phyloP scores from a whole-genome alignment of 2,888 invertebrate genomes.

The Lasius platythorax region DNA sequence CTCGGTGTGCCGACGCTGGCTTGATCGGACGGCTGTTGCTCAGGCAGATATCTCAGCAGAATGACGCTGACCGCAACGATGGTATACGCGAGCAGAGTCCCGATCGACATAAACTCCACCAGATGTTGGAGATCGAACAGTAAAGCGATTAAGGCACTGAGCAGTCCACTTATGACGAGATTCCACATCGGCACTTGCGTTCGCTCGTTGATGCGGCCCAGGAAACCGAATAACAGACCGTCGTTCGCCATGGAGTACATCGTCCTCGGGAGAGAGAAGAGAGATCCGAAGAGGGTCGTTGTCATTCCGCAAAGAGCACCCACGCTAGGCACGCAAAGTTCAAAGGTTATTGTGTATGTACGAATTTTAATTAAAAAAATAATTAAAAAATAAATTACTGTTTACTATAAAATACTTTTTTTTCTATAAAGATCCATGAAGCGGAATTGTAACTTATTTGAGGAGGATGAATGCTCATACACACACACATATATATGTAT shows the following conservation, averaged over 20 bases:
- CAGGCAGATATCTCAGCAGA: slow-evolving; percentile 92
- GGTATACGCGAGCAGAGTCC: slow-evolving; percentile 95
- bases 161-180: slow-evolving; percentile 91
- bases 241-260: slow-evolving; percentile 97
- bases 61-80: slow-evolving; percentile 97
- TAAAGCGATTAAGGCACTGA: slow-evolving; percentile 93
- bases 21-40: slow-evolving; percentile 79
- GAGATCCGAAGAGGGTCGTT: slow-evolving; percentile 93
- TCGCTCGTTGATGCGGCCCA: slow-evolving; percentile 92
- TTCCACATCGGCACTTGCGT: slow-evolving; percentile 94
- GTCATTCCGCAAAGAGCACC: slow-evolving; percentile 98
- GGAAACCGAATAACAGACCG: slow-evolving; percentile 93
- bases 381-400: background rate
- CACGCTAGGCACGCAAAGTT: slow-evolving; percentile 85
- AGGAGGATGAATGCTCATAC: background rate
- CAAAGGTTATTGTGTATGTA: background rate
- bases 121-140: slow-evolving; percentile 95
- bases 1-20: slow-evolving; percentile 71
- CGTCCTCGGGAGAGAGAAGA: slow-evolving; percentile 94
- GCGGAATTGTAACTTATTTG: background rate
- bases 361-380: background rate
- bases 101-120: slow-evolving; percentile 98
- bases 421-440: background rate
- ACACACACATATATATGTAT: no score
- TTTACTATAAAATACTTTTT: background rate